Base-by-base conservation (phyloP, 2,797 vertebrate species). In the Gila robusta region DNA sequence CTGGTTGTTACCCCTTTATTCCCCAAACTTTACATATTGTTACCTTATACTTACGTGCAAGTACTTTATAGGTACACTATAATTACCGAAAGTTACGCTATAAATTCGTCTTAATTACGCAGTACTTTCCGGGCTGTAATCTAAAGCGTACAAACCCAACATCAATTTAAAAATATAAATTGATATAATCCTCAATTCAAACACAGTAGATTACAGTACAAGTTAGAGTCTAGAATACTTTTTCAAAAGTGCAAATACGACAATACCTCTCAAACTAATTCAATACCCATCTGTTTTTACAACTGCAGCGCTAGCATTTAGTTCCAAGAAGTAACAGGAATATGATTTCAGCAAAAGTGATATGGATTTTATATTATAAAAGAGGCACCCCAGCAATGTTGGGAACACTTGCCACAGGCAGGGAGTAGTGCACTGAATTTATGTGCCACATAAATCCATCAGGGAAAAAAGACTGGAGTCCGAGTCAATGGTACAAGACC, bases 401-500 rank as follows among this genome's bases (percentile, higher is more conserved):
- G 26, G 17, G 16, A 77, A 39, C 32, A 67, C 35, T 52, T 76
- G 56, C 56, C 14, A 76, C 11, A 23, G 49, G n/a, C 72, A 10
- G 12, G 44, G 11, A 44, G 44, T 23, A 69, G 21, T 54, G 23
- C 32, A 3, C 28, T 81, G 32, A 85, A 81, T 89, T 89, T 83
- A 90, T 71, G 69, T 90, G 79, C 79, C 91, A 93, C 91, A 79
- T 94, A 93, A 93, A 93, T 94, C 92, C 93, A 93, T 91, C 92
- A 90, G 85, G 90, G 88, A 90, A 93, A 90, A 89, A 91, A 89
- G 92, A 90, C 92, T 89, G 89, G 88, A 93, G 93, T 93, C 94
- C 91, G 91, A 90, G 91, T 93, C 91, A 94, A 92, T 90, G 92
- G 91, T 86, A 90, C 87, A 89, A 90, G 92, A 90, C 91, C 92